Conservation (phyloP, 2,113 vertebrate genomes). For the Boulengeromyrus knoepffleri region DNA sequence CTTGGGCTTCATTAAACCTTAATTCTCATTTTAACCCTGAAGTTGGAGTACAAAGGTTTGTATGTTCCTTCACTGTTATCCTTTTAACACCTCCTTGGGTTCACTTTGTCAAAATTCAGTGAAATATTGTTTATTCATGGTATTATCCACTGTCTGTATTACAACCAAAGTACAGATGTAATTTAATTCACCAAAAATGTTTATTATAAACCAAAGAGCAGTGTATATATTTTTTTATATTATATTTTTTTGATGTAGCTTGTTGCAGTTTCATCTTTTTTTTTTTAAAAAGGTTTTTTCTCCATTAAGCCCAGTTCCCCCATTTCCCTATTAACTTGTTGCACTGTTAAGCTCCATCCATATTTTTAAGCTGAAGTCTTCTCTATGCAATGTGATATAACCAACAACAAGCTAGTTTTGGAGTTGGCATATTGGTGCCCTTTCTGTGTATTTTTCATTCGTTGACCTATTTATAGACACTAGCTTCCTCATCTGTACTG, state of each 20-base stretch:
- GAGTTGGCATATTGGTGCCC: background rate
- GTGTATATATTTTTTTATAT: background rate
- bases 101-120: background rate
- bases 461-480: background rate
- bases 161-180: background rate
- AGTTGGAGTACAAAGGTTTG: background rate
- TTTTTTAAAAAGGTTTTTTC: background rate
- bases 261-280: background rate
- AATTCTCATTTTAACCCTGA: background rate
- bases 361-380: background rate
- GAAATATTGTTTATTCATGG: background rate
- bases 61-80: background rate
- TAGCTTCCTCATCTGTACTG: background rate
- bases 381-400: background rate
- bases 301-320: background rate
- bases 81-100: background rate
- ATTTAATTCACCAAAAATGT: background rate
- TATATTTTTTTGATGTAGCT: background rate
- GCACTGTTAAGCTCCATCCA: background rate
- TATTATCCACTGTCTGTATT: background rate
- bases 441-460: background rate
- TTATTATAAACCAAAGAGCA: background rate
- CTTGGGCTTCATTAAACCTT: background rate
- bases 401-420: background rate
- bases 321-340: background rate